phyloP scores from a whole-genome alignment of 2,888 invertebrate genomes.

The Fragum sueziense region DNA sequence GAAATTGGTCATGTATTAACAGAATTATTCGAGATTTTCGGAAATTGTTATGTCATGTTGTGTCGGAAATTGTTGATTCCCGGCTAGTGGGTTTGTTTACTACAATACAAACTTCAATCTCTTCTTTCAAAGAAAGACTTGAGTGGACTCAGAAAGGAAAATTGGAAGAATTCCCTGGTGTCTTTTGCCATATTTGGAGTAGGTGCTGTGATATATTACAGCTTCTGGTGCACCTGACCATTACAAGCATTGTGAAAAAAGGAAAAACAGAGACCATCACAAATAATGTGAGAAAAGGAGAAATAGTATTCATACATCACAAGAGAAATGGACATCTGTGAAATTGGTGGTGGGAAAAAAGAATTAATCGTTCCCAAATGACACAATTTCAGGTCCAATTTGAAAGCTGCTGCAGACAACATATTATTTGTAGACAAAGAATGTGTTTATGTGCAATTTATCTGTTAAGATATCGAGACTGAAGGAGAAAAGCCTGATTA shows the following conservation, averaged over 20 bases:
- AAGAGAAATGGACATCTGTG: background rate
- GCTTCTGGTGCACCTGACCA: conserved; percentile 27
- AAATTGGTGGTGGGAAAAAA: background rate
- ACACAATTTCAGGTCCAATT: background rate
- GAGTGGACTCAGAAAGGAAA: conserved; percentile 40
- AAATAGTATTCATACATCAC: background rate
- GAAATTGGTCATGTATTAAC: no score
- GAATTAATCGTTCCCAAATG: background rate
- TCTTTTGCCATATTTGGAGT: conserved; percentile 49
- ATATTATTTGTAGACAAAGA: no score
- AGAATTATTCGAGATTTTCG: no score
- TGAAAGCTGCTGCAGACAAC: background rate
- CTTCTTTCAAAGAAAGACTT: conserved; percentile 45
- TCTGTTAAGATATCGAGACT: no score
- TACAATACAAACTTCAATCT: no score
- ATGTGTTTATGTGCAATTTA: no score
- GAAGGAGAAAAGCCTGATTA: no score
- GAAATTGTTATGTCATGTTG: no score
- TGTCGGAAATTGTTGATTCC: no score
- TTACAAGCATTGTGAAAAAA: background rate
- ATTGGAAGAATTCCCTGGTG: conserved; percentile 48
- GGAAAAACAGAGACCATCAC: no score
- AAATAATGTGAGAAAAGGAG: background rate
- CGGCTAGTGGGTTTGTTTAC: no score
- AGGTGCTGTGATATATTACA: conserved; percentile 38